Evolutionary conservation across 2,888 invertebrate genomes (phyloP), one percentile per base, ranked within the genome.

Genomic region (Ennomos fuscantarius): DNA sequence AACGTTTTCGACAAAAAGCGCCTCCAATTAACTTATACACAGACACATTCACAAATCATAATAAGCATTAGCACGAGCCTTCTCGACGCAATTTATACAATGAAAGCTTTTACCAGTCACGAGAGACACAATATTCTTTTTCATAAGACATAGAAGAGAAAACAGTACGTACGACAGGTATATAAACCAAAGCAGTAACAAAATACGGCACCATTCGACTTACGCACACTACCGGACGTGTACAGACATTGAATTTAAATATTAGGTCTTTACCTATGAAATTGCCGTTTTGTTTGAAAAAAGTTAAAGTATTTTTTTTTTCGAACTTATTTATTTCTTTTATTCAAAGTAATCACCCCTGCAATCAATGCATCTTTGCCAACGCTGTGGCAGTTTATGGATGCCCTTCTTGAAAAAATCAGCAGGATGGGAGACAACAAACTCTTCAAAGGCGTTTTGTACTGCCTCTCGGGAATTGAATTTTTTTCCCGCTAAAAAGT

Each of bases 51-150:
- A 69, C 55, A 55, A 50, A 50, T 67, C 60, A 59, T 63, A 66
- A 72, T 68, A 73, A 70, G 68, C 72, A 62, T 55, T 66, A 69
- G 58, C 37, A 46, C 33, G 43, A 57, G 57, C 13, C 32, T 35
- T 46, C 42, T 44, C 15, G 44, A 47, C 47, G 47, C 34, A 43
- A 48, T 43, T 52, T 59, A 47, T 47, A 76, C 70, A 73, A 70
- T 66, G 64, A 69, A 76, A 76, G 76, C 76, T 62, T 59, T 59
- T 48, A 59, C 53, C 58, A 53, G 44, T 41, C 52, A 52, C 46
- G 36, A 44, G 55, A 42, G 44, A 63, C 53, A 67, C 66, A 66
- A 52, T 59, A 61, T 63, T 59, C 50, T 63, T 61, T 62, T 63
- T 62, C 63, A 60, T 58, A 63, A 63, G 59, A 56, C 36, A 24